Evolutionary conservation across 2,797 vertebrate genomes (phyloP).

Genomic region (Labeo calbasu): DNA sequence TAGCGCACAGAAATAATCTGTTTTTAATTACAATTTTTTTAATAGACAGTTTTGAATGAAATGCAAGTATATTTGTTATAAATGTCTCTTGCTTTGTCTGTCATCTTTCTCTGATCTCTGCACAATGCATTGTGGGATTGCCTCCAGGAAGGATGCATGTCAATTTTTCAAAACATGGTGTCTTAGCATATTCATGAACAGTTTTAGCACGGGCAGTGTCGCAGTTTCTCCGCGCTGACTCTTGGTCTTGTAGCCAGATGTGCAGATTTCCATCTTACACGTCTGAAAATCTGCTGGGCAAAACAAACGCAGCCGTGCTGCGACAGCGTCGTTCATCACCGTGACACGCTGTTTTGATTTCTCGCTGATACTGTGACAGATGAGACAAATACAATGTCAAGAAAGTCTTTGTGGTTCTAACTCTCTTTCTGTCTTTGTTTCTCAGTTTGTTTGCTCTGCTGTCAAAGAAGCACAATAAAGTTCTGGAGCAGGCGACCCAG

Average conservation of each 20-base stretch:
- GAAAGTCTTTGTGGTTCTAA: conserved; percentile 47
- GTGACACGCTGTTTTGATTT: background rate
- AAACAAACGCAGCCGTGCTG: background rate
- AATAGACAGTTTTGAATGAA: background rate
- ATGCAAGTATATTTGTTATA: background rate
- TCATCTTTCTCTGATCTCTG: no score
- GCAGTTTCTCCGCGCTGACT: background rate
- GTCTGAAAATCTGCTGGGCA: background rate
- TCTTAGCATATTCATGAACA: background rate
- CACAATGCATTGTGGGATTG: background rate
- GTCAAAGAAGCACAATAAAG: conserved; percentile 99
- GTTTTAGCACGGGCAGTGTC: no score
- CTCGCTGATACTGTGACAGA: background rate
- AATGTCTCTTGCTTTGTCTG: background rate
- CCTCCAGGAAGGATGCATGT: background rate
- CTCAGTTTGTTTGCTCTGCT: conserved; percentile 94
- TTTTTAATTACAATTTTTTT: background rate
- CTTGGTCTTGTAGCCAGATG: background rate
- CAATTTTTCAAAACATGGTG: background rate
- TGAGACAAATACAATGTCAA: background rate
- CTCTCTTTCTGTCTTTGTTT: conserved; percentile 38
- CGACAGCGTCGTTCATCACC: background rate
- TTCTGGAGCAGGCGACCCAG: conserved; percentile 96
- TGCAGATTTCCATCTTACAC: background rate
- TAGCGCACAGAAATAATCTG: no score